Conservation (phyloP, 2,797 vertebrate genomes). For the Coilia nasus region DNA sequence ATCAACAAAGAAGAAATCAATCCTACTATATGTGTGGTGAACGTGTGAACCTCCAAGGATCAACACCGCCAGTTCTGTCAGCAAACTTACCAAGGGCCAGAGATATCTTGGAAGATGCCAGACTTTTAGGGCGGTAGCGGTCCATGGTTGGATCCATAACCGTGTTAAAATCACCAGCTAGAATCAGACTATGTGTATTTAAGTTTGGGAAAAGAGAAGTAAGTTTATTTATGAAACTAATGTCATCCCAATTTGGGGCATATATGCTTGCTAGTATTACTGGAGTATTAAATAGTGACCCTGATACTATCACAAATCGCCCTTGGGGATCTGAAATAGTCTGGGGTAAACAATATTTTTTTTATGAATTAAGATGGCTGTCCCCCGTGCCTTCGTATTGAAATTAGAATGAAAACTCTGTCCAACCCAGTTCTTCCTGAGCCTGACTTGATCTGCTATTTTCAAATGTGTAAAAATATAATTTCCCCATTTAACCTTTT, state of each 20-base stretch:
- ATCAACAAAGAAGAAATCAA: slow-evolving; percentile 24
- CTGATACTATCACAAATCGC: neutral
- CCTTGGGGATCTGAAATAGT: neutral
- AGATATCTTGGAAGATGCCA: neutral
- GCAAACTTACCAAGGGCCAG: neutral
- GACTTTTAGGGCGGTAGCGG: neutral
- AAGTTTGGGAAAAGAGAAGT: neutral
- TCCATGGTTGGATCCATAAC: neutral
- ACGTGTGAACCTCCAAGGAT: neutral
- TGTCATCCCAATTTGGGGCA: neutral
- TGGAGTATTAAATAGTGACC: neutral
- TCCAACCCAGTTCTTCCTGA: neutral
- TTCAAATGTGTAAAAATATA: slow-evolving; percentile 19
- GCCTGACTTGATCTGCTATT: neutral
- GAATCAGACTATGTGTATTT: neutral
- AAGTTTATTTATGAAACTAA: neutral
- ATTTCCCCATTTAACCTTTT: neutral
- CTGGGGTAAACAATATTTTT: neutral
- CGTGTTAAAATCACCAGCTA: neutral
- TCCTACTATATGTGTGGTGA: too few species aligned
- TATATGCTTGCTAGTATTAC: neutral
- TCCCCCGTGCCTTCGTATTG: slow-evolving; percentile 14
- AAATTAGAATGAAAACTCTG: slow-evolving; percentile 29
- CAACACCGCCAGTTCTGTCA: neutral
- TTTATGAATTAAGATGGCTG: slow-evolving; percentile 1